Evolutionary conservation across 2,888 invertebrate species (phyloP), one percentile per base, ranked within the genome.

Genomic region (Physocephala rufipes): DNA sequence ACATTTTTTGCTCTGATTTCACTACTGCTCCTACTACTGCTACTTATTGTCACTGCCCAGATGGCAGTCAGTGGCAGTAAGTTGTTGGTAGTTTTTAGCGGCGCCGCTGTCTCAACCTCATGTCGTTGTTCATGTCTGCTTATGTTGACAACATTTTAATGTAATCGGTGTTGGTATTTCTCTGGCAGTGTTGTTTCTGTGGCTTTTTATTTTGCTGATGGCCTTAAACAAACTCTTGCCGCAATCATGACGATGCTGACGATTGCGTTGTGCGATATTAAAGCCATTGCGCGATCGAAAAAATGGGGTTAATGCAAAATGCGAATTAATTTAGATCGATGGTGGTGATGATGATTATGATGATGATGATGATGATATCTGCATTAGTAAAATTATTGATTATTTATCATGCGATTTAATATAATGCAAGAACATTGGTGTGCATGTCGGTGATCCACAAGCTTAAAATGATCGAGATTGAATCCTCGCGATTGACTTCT

Each of bases 71-170:
- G 62, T 43, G 21, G 45, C 62, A n/a, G 43, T 21, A 21, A 43
- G 62, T 62, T 28, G 43, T 24, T n/a, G n/a, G n/a, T n/a, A n/a
- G n/a, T n/a, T n/a, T 45, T 19, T 15, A 65, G 9, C 51, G 53
- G 51, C 65, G 65, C 53, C 64, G 43, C 21, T 15, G 49, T 65
- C 61, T 65, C 61, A 36, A 30, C n/a, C n/a, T n/a, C 19, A 5
- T 26, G 58, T 58, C 58, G 58, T 5, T 26, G 16, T 13, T 15
- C 16, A 28, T 19, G 61, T 28, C 61, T 28, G 19, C 61, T 62
- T 21, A 13, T 30, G n/a, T 30, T n/a, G n/a, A 28, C 26, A 59
- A 24, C 59, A 24, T 16, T 16, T 59, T 59, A 12, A 30, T n/a
- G 43, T 9, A 5, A 21, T 36, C 4, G 53, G 2, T n/a, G 19